Percentiles rank a stretch among this genome's conserved stretches.
These are phyloP conservation scores for Muscina levida DNA, from an alignment of 2,888 invertebrate species.

Conservation along the genomic window DNA sequence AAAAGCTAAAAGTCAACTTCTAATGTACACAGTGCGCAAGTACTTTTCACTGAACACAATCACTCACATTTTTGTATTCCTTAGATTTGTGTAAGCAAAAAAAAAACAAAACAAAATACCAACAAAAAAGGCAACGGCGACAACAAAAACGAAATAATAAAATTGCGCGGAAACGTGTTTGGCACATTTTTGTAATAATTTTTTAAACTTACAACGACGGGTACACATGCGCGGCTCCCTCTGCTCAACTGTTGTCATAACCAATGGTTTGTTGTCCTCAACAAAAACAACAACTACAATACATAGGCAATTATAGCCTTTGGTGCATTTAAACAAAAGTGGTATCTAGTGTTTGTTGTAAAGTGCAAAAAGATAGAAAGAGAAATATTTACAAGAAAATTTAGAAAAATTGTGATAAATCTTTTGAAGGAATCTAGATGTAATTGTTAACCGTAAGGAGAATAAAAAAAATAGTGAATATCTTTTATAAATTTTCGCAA, in stretches of 20 bases:
- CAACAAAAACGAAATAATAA: background rate
- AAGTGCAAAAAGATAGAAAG: no score
- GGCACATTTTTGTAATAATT: constrained; percentile 23
- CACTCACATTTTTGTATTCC: constrained; percentile 5
- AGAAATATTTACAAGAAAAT: background rate
- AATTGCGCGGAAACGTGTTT: constrained; percentile 61
- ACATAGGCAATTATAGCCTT: background rate
- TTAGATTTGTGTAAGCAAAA: constrained; percentile 14
- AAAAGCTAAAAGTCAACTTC: background rate
- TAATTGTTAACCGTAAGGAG: background rate
- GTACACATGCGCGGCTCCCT: background rate
- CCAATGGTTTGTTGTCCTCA: constrained; percentile 26
- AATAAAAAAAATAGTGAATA: background rate
- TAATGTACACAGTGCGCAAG: constrained; percentile 31
- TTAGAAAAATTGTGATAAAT: background rate
- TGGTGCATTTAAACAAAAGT: constrained; percentile 15
- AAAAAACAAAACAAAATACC: background rate
- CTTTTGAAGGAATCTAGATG: background rate
- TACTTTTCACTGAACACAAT: constrained; percentile 23
- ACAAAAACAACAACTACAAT: background rate
- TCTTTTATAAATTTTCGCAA: background rate
- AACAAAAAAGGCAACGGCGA: no score
- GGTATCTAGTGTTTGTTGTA: background rate
- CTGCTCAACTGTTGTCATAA: constrained; percentile 1
- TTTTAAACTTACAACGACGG: background rate